Evolutionary conservation across 2,113 vertebrate genomes (phyloP).

Genomic region (Anguilla rostrata): DNA sequence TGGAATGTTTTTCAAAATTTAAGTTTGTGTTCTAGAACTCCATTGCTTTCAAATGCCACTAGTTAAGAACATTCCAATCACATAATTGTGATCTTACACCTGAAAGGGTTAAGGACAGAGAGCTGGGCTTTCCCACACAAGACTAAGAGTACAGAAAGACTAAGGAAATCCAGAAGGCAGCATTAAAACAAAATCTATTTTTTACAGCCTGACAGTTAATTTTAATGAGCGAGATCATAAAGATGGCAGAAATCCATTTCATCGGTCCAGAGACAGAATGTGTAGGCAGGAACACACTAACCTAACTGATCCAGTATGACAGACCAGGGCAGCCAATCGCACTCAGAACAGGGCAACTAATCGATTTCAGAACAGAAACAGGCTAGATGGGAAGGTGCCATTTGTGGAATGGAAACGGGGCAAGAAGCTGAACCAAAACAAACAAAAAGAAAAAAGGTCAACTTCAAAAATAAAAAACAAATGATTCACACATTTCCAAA

Average conservation of each 20-base stretch:
- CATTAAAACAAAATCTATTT: slow-evolving; percentile 69
- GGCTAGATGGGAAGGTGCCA: slow-evolving; percentile 16
- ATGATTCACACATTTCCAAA: background rate
- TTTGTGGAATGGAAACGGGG: background rate
- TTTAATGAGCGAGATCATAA: slow-evolving; percentile 77
- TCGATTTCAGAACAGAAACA: slow-evolving; percentile 18
- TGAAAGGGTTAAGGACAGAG: background rate
- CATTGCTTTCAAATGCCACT: too few relatives aligned
- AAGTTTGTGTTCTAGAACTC: too few relatives aligned
- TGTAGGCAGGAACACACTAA: slow-evolving; percentile 60
- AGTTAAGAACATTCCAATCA: too few relatives aligned
- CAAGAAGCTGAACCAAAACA: background rate
- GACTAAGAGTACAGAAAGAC: slow-evolving; percentile 44
- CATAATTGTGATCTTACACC: too few relatives aligned
- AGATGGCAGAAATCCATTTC: slow-evolving; percentile 69
- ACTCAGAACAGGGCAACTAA: slow-evolving; percentile 26
- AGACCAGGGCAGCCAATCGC: slow-evolving; percentile 38
- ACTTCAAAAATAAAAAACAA: background rate
- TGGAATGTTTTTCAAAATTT: too few relatives aligned
- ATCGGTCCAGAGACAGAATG: slow-evolving; percentile 48
- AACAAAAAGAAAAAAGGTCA: background rate
- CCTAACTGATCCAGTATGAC: slow-evolving; percentile 65
- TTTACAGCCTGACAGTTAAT: slow-evolving; percentile 74
- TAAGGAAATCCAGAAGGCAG: slow-evolving; percentile 67
- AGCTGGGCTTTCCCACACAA: slow-evolving; percentile 40